These are phyloP conservation scores for Chiloscyllium plagiosum DNA, from an alignment of 2,113 vertebrate species.

Conservation along the genomic window DNA sequence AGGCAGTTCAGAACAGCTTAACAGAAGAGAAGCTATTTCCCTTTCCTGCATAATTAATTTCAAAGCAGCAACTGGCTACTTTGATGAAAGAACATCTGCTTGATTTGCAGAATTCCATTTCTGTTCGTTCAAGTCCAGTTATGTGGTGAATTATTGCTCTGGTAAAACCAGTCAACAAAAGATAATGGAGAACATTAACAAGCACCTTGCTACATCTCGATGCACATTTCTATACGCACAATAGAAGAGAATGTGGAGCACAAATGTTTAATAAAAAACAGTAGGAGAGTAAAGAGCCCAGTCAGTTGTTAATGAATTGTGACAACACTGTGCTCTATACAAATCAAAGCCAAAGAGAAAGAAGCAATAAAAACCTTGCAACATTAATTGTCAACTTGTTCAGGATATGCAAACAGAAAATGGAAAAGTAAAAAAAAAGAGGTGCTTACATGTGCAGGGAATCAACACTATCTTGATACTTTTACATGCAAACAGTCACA, in stretches of 20 bases:
- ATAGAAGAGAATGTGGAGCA: neutral
- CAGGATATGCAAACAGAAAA: neutral
- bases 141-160: slow-evolving; percentile 14
- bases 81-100: neutral
- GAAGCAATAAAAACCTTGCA: neutral
- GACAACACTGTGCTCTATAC: neutral
- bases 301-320: slow-evolving; percentile 7
- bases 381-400: slow-evolving; percentile 1
- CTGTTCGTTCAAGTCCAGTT: neutral
- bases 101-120: neutral
- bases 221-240: neutral
- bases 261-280: neutral
- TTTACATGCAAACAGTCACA: neutral
- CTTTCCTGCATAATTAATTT: neutral
- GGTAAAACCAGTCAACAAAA: slow-evolving; percentile 2
- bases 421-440: neutral
- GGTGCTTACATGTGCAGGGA: neutral
- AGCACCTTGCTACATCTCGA: neutral
- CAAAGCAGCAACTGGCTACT: neutral
- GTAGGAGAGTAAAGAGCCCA: neutral
- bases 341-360: neutral
- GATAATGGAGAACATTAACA: slow-evolving; percentile 27
- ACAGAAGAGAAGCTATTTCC: neutral
- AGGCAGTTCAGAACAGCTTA: neutral
- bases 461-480: neutral